A percentile compares a stretch with the other conserved stretches of the same genome.
phyloP scores from a whole-genome alignment of 2,888 invertebrate genomes.

The Trisateles emortualis region DNA sequence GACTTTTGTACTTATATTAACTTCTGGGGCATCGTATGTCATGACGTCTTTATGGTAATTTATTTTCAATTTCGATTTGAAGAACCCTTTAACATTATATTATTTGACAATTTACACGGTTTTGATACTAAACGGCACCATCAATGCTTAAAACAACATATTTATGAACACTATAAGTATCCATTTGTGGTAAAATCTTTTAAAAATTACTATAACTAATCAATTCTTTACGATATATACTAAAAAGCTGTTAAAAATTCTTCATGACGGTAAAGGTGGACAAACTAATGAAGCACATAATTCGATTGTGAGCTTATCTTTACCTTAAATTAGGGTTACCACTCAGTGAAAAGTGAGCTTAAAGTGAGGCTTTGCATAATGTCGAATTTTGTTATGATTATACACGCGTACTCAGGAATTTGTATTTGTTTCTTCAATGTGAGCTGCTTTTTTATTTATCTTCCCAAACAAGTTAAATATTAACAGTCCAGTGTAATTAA shows the following conservation, averaged over 20 bases:
- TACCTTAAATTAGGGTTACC: conserved; percentile 56
- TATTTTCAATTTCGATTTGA: no score
- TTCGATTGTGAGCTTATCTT: conserved; percentile 78
- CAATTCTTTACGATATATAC: neutral
- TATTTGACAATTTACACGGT: neutral
- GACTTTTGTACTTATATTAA: no score
- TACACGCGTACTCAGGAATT: no score
- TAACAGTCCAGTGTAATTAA: no score
- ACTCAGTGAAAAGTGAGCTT: neutral
- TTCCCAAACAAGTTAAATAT: no score
- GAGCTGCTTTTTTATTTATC: no score
- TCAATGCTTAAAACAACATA: conserved; percentile 1
- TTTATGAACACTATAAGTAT: neutral
- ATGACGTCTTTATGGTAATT: no score
- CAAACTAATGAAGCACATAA: conserved; percentile 73
- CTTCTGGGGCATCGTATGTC: no score
- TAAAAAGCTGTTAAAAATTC: conserved; percentile 8
- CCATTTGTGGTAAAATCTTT: neutral
- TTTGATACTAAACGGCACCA: neutral
- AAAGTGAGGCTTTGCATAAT: neutral
- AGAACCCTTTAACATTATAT: neutral
- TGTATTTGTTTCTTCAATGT: no score
- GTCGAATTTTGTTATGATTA: neutral
- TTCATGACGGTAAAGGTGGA: conserved; percentile 27
- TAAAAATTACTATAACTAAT: neutral